These are phyloP conservation scores for Smutsia temminckii DNA, from an alignment of 2,797 vertebrate species.

Conservation along the genomic window DNA sequence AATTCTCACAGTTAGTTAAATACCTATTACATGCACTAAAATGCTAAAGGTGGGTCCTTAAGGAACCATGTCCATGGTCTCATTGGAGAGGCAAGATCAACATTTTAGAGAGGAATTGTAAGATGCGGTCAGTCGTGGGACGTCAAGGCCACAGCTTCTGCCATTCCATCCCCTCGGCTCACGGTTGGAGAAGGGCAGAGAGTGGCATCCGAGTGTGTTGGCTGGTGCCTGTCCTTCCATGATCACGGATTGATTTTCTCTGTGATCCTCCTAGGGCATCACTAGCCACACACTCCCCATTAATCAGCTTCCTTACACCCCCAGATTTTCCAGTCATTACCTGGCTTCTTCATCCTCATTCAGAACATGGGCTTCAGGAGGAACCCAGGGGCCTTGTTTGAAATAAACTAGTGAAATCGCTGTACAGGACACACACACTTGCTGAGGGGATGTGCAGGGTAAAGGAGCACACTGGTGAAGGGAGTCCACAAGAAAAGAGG, in stretches of 20 bases:
- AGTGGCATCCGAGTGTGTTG: not conserved
- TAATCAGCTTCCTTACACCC: not conserved
- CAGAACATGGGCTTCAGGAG: not conserved
- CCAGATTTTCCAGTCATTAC: not conserved
- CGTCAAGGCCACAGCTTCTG: not conserved
- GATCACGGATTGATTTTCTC: not conserved
- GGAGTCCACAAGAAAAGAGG: not conserved
- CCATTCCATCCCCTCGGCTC: not conserved
- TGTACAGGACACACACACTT: not conserved
- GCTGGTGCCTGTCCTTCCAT: not conserved
- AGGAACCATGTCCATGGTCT: not conserved
- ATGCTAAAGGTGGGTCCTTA: not conserved
- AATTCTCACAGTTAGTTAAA: conserved; percentile 22
- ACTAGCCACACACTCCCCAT: not conserved
- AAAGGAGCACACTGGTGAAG: not conserved
- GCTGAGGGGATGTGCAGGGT: not conserved
- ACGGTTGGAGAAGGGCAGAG: not conserved
- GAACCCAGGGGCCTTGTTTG: not conserved
- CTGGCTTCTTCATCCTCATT: not conserved
- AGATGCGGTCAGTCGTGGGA: not conserved
- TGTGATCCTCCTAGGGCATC: not conserved
- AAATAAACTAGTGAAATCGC: not conserved
- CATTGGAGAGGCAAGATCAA: not conserved
- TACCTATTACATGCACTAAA: not conserved
- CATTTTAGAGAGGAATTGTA: not conserved